Base-by-base conservation (phyloP, 2,888 invertebrate genomes). In the Thera britannica region DNA sequence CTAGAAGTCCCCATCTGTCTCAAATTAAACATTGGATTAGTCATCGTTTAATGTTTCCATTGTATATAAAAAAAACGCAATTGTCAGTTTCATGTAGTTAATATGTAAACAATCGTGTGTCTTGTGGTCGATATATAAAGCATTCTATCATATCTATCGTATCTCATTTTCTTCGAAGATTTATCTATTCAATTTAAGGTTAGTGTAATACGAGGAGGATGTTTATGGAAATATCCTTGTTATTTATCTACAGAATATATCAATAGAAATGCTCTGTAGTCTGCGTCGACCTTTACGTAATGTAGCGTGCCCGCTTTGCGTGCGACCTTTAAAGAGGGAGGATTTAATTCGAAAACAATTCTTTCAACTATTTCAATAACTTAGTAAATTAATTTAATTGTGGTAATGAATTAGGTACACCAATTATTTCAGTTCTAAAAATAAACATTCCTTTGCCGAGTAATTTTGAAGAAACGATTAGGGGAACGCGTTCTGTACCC, bases 291-390 rank as follows among this genome's bases (percentile, higher is more conserved):
- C 75, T 78, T 80, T 77, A 77, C 69, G 73, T 76, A 75, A 77
- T 9, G 65, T 78, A 65, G 75, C 79, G 79, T 77, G 83, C 72
- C 67, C 73, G 76, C 73, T 77, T 72, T 73, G 77, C 75, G 69
- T 75, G 75, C 62, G 65, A 71, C 71, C 67, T 75, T 54, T 63
- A 60, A 62, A 46, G 36, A 41, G 11, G 44, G 38, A 67, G 35
- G 65, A 54, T 74, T 73, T 72, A 59, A 77, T 76, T 74, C 66
- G 72, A 63, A 68, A 75, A 72, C 72, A 75, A 75, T 73, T 67
- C 72, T 46, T 62, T 60, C 59, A 71, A 75, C 71, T 72, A 78
- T 77, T 79, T 76, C 73, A 79, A 79, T 76, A 77, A 75, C 67
- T 73, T 51, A 55, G 72, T 75, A 75, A 73, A 75, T 78, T 62